Conservation (phyloP, 2,797 vertebrate species). For the Vultur gryphus region DNA sequence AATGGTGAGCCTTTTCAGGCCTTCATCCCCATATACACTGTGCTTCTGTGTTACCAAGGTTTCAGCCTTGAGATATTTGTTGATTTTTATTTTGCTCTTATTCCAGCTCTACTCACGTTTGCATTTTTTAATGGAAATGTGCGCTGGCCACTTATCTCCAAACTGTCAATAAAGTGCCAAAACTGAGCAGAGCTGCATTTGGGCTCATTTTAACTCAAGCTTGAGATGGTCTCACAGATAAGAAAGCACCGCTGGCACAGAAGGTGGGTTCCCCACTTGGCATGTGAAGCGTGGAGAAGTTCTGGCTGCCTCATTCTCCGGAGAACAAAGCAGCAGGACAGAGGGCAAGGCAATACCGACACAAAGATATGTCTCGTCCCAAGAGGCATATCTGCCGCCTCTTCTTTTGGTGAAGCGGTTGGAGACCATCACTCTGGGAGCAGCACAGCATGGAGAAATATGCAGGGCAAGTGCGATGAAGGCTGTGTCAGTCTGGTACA, state of each 20-base stretch:
- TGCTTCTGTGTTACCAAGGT: not conserved
- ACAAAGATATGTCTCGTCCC: not conserved
- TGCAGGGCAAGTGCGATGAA: not conserved
- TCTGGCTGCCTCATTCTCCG: not conserved
- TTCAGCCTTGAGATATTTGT: not conserved
- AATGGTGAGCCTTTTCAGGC: not conserved
- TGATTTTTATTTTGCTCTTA: not conserved
- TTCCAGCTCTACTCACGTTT: not conserved
- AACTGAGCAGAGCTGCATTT: not conserved
- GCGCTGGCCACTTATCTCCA: not conserved
- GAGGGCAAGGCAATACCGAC: not conserved
- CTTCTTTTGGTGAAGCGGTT: not conserved
- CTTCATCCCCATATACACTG: not conserved
- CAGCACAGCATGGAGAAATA: not conserved
- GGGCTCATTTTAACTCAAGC: not conserved
- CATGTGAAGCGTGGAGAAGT: not conserved
- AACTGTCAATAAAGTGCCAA: not conserved
- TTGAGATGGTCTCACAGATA: not conserved
- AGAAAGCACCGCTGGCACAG: not conserved
- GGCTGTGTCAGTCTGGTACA: not conserved
- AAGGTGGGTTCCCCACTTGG: not conserved
- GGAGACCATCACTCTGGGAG: not conserved
- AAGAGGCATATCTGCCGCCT: not conserved
- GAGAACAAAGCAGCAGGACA: not conserved
- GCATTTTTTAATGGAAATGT: not conserved